Conservation (phyloP, 2,797 vertebrate genomes). For the Darevskia nairensis region DNA sequence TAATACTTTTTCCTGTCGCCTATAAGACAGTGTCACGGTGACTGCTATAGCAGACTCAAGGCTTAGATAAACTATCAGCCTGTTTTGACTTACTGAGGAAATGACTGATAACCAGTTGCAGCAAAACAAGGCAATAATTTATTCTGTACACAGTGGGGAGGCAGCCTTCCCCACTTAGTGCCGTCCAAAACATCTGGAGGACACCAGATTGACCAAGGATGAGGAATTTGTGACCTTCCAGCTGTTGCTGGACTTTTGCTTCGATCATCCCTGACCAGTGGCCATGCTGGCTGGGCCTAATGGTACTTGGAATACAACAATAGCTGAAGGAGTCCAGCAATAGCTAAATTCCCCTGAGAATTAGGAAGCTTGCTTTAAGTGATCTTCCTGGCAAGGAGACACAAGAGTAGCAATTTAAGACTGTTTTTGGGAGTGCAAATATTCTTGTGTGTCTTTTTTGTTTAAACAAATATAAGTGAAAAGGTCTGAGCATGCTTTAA, state of each 20-base stretch:
- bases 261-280: too few species aligned
- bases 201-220: too few species aligned
- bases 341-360: too few species aligned
- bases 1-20: not conserved
- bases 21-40: not conserved
- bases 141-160: not conserved
- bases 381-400: not conserved
- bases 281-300: too few species aligned
- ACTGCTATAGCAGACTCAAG: not conserved
- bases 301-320: too few species aligned
- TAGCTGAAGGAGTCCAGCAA: too few species aligned
- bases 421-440: not conserved
- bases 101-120: not conserved
- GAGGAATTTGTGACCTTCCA: too few species aligned
- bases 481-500: not conserved
- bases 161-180: too few species aligned
- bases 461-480: not conserved
- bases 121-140: not conserved
- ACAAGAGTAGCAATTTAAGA: not conserved
- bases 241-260: too few species aligned
- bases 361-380: not conserved
- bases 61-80: not conserved
- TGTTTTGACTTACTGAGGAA: slow-evolving; percentile 4
- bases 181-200: too few species aligned
- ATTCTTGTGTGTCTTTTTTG: not conserved